These are phyloP conservation scores for Xylocampa areola DNA, from an alignment of 2,888 invertebrate species.

Conservation along the genomic window DNA sequence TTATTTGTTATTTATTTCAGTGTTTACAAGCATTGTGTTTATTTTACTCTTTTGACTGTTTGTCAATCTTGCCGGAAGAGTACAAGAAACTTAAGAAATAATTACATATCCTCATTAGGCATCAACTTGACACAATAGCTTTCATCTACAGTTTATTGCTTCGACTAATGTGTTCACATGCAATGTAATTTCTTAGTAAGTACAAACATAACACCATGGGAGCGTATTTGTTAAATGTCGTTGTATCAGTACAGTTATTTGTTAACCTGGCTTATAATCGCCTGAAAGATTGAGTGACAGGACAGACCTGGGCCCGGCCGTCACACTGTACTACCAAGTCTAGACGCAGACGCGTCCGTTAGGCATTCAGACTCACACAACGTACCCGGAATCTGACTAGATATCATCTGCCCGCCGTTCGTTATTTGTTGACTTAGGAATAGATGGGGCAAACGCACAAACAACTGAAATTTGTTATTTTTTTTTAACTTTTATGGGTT, in stretches of 20 bases:
- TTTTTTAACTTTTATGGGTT: no score
- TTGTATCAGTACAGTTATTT: slow-evolving; percentile 75
- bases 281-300: slow-evolving; percentile 80
- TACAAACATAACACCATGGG: slow-evolving; percentile 39
- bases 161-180: no score
- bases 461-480: slow-evolving; percentile 45
- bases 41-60: slow-evolving; percentile 18
- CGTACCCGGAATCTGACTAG: slow-evolving; percentile 81
- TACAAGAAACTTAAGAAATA: slow-evolving; percentile 10
- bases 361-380: slow-evolving; percentile 82
- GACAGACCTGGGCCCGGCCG: slow-evolving; percentile 69
- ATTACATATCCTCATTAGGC: slow-evolving; percentile 1
- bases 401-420: slow-evolving; percentile 78
- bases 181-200: not conserved
- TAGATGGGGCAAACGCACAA: slow-evolving; percentile 56
- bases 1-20: slow-evolving; percentile 33
- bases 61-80: not conserved
- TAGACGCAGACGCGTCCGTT: slow-evolving; percentile 78
- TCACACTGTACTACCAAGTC: slow-evolving; percentile 70
- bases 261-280: slow-evolving; percentile 72
- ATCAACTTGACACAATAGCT: no score
- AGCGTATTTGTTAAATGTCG: slow-evolving; percentile 73
- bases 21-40: slow-evolving; percentile 6
- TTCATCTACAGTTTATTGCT: no score
- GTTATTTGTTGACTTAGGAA: slow-evolving; percentile 73